Evolutionary conservation across 2,113 vertebrate species (phyloP).

Genomic region (Hippocampus barbouri): DNA sequence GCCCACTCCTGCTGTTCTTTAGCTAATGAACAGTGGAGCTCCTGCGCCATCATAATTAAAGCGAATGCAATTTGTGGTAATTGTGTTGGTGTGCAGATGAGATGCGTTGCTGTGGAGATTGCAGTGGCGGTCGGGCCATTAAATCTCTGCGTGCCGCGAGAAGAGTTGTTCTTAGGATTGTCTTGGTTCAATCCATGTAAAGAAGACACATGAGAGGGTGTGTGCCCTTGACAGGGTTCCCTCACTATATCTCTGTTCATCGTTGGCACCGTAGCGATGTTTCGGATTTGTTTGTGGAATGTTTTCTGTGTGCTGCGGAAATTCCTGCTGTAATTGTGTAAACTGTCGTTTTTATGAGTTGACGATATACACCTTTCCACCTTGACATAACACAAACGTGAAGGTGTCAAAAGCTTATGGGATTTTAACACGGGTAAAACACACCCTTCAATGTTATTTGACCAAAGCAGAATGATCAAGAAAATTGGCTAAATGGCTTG

Average conservation of each 20-base stretch:
- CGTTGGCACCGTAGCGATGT: neutral
- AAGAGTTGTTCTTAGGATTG: constrained; percentile 18
- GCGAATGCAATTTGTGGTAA: constrained; percentile 52
- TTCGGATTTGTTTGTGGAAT: neutral
- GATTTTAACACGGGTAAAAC: no score
- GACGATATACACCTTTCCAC: neutral
- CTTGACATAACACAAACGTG: no score
- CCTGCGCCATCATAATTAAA: constrained; percentile 52
- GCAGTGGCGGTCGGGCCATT: constrained; percentile 22
- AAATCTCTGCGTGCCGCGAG: constrained; percentile 11
- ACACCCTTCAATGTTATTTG: neutral
- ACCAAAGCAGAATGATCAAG: neutral
- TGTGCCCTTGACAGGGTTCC: neutral
- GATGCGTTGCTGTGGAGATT: constrained; percentile 35
- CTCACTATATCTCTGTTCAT: neutral
- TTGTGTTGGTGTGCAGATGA: constrained; percentile 43
- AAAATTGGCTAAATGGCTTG: neutral
- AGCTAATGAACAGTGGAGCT: constrained; percentile 54
- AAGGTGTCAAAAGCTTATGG: no score
- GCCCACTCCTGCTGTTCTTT: constrained; percentile 33
- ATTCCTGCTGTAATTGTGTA: neutral
- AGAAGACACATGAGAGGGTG: neutral
- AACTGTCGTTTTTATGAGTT: neutral
- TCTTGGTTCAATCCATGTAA: constrained; percentile 13
- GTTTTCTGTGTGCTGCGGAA: neutral